Conservation (phyloP, 2,113 vertebrate species). For the Megaleporinus macrocephalus region DNA sequence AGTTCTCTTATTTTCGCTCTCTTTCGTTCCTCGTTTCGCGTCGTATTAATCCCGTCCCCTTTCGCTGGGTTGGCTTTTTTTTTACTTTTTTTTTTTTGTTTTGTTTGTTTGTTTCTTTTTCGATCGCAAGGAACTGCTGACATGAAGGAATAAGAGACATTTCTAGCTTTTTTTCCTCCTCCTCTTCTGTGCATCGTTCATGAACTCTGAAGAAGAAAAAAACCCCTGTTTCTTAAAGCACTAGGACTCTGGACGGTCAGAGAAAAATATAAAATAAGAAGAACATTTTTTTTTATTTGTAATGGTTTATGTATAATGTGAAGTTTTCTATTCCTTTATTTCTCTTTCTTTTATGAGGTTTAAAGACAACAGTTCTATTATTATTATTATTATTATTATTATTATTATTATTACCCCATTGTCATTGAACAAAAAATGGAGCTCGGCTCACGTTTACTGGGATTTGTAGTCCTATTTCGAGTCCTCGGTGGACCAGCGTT, state of each 20-base stretch:
- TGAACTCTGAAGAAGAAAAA: constrained; percentile 59
- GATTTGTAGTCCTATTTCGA: constrained; percentile 56
- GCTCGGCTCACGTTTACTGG: constrained; percentile 81
- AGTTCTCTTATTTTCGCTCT: constrained; percentile 72
- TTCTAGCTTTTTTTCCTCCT: constrained; percentile 74
- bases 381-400: too few species aligned
- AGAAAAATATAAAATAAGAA: constrained; percentile 82
- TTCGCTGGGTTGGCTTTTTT: constrained; percentile 72
- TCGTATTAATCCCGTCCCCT: constrained; percentile 79
- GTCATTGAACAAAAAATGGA: constrained; percentile 84
- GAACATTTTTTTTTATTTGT: constrained; percentile 80
- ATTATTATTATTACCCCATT: too few species aligned
- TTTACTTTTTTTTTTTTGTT: constrained; percentile 57
- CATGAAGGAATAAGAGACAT: constrained; percentile 63
- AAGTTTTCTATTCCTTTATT: constrained; percentile 74
- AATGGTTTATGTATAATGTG: constrained; percentile 86
- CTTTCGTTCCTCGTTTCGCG: constrained; percentile 75
- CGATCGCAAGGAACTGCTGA: constrained; percentile 81
- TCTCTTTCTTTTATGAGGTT: constrained; percentile 65
- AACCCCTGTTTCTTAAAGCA: constrained; percentile 91
- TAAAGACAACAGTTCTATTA: constrained; percentile 73
- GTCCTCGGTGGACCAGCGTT: constrained; percentile 68
- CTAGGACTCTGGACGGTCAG: constrained; percentile 89
- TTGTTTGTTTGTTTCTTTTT: constrained; percentile 65
- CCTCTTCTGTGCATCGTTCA: constrained; percentile 57